Conservation (phyloP, 2,888 invertebrate genomes). For the Agonopterix heracliana region DNA sequence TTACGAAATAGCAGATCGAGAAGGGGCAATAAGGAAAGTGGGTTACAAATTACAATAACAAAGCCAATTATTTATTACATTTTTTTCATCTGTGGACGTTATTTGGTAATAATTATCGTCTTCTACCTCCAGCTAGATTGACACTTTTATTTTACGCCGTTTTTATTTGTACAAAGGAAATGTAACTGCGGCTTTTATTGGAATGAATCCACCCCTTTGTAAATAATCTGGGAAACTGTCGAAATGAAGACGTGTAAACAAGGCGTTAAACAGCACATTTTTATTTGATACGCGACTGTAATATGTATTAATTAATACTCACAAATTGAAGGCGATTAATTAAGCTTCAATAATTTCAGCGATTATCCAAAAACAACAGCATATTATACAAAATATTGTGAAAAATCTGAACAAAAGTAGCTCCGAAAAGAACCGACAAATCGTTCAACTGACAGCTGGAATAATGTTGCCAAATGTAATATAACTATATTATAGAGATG, state of each 20-base stretch:
- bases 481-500: background rate
- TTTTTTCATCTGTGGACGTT: background rate
- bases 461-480: constrained; percentile 14
- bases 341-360: constrained; percentile 42
- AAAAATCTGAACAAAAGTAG: constrained; percentile 45
- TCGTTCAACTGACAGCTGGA: background rate
- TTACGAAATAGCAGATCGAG: constrained; percentile 5
- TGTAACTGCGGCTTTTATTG: constrained; percentile 6
- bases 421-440: constrained; percentile 42
- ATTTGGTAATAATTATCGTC: background rate
- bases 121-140: constrained; percentile 5
- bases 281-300: constrained; percentile 11
- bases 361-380: constrained; percentile 45
- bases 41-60: constrained; percentile 21
- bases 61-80: constrained; percentile 12
- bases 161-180: constrained; percentile 4
- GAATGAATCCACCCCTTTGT: constrained; percentile 67
- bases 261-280: constrained; percentile 35
- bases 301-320: constrained; percentile 31
- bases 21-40: constrained; percentile 18
- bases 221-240: constrained; percentile 41
- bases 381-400: constrained; percentile 57
- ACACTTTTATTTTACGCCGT: background rate
- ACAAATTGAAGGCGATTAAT: constrained; percentile 39
- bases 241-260: constrained; percentile 67